These are phyloP conservation scores for Gadopsis bispinosus DNA, from an alignment of 2,797 vertebrate species.

Conservation along the genomic window DNA sequence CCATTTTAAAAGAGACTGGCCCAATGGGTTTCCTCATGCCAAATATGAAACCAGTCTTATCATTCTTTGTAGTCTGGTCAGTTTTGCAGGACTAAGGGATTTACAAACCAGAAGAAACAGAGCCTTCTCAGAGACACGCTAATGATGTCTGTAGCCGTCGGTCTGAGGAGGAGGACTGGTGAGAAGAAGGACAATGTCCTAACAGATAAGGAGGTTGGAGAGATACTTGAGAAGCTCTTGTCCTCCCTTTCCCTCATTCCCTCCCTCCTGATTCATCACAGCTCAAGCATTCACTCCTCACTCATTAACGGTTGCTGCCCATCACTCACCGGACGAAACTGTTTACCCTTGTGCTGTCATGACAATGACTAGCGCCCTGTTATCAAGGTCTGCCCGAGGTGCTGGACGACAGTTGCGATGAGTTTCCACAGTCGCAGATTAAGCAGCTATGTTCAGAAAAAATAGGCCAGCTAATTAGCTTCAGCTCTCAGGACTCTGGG, in stretches of 20 bases:
- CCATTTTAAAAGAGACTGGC: constrained; percentile 35
- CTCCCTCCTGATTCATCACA: constrained; percentile 62
- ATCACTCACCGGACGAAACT: constrained; percentile 69
- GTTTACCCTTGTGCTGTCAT: constrained; percentile 76
- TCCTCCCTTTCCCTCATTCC: constrained; percentile 66
- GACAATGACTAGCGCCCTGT: constrained; percentile 65
- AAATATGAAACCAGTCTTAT: constrained; percentile 53
- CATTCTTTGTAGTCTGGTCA: constrained; percentile 36
- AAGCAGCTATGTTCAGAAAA: constrained; percentile 58
- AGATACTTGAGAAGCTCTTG: constrained; percentile 67
- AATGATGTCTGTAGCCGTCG: constrained; percentile 73
- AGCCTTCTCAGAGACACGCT: constrained; percentile 57
- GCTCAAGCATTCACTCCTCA: constrained; percentile 75
- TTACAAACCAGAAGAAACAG: constrained; percentile 50
- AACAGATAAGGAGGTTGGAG: constrained; percentile 71
- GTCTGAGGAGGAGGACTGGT: constrained; percentile 57
- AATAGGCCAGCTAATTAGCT: constrained; percentile 81
- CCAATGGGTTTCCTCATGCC: constrained; percentile 34
- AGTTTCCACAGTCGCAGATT: constrained; percentile 72
- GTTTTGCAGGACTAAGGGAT: constrained; percentile 46
- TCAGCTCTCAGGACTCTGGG: constrained; percentile 52
- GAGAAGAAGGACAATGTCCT: constrained; percentile 67
- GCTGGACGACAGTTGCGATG: constrained; percentile 71
- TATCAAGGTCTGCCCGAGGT: constrained; percentile 70
- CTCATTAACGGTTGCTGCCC: constrained; percentile 77